phyloP scores from a whole-genome alignment of 2,797 vertebrate genomes.

The Rhincodon typus region DNA sequence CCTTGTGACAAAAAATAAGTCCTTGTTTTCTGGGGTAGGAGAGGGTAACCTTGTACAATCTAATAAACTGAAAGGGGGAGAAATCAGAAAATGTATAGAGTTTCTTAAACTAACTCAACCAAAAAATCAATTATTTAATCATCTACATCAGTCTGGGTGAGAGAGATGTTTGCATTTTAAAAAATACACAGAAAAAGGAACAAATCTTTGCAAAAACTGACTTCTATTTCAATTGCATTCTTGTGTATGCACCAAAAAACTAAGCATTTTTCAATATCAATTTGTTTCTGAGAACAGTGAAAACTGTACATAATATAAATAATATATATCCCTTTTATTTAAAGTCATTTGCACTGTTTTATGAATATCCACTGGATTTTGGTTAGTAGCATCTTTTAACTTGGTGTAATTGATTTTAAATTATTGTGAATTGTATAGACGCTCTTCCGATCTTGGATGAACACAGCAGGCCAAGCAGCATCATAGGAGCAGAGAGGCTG shows the following conservation, averaged over 20 bases:
- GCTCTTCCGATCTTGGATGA: too few species aligned
- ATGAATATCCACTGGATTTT: background rate
- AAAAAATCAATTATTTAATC: background rate
- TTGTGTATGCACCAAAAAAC: background rate
- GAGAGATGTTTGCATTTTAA: too few species aligned
- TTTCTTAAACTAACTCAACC: constrained; percentile 1
- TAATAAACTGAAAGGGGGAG: constrained; percentile 76
- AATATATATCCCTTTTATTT: background rate
- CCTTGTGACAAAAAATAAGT: constrained; percentile 98
- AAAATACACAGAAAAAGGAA: background rate
- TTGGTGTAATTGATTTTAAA: background rate
- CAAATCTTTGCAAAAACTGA: background rate
- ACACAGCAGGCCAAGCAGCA: too few species aligned
- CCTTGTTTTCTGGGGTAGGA: constrained; percentile 98
- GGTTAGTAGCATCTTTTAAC: background rate
- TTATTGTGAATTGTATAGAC: background rate
- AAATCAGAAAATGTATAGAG: constrained; percentile 44
- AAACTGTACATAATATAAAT: background rate
- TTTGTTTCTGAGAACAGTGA: background rate
- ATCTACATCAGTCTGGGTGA: too few species aligned
- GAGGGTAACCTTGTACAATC: constrained; percentile 98
- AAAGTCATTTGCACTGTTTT: background rate
- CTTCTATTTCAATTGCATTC: background rate
- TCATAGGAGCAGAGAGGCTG: too few species aligned
- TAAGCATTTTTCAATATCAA: background rate